A percentile compares a stretch with the other conserved stretches of the same genome.
Conservation (phyloP, 2,113 vertebrate species). For the Ptychochromis oligacanthus region DNA sequence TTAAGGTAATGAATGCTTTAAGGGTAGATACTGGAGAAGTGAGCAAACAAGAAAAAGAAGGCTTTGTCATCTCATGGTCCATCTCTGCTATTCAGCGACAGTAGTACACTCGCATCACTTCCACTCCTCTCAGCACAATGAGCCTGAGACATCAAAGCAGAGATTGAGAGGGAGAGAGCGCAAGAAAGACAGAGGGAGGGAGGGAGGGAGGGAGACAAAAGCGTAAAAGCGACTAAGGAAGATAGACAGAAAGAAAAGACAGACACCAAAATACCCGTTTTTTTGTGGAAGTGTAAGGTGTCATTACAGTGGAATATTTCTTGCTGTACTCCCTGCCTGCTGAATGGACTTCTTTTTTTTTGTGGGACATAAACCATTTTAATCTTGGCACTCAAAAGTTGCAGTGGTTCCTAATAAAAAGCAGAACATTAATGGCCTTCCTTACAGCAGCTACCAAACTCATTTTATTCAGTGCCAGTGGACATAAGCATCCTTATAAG, state of each 20-base stretch:
- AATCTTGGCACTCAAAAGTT: not conserved
- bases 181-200: not conserved
- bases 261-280: constrained; percentile 24
- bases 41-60: constrained; percentile 53
- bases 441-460: not conserved
- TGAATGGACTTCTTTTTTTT: not conserved
- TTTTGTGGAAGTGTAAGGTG: constrained; percentile 25
- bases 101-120: constrained; percentile 50
- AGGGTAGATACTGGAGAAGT: constrained; percentile 25
- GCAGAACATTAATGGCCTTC: constrained; percentile 13
- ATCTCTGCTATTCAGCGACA: constrained; percentile 55
- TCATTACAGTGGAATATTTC: constrained; percentile 30
- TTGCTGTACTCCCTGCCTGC: not conserved
- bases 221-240: constrained; percentile 10
- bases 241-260: constrained; percentile 14
- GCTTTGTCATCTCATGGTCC: constrained; percentile 53
- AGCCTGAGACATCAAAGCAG: constrained; percentile 69
- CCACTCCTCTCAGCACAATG: constrained; percentile 59
- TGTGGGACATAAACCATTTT: constrained; percentile 2
- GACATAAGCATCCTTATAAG: constrained; percentile 16
- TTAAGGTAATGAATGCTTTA: constrained; percentile 61
- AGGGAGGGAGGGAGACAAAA: constrained; percentile 32
- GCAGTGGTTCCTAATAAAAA: constrained; percentile 15
- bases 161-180: constrained; percentile 22
- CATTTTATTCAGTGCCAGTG: constrained; percentile 5